Evolutionary conservation across 2,797 vertebrate genomes (phyloP), one percentile per base, ranked within the genome.

Genomic region (Coluber constrictor): DNA sequence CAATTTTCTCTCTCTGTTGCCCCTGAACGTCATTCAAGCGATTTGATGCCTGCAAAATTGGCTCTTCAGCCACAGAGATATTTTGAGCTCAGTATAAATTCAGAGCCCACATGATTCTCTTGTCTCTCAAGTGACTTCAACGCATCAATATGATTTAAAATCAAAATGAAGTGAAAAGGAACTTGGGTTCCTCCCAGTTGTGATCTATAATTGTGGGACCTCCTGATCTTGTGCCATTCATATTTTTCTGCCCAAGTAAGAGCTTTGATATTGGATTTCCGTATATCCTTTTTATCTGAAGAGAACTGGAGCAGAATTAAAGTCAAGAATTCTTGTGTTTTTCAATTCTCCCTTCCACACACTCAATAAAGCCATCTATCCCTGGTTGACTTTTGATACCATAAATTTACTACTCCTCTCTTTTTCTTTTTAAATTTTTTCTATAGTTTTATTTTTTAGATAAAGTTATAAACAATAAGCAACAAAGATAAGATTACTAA

Each of bases 41-140:
- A 93, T 88, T 70, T 70, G 2, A 16, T 89, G 20, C 7, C 2
- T n/a, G 7, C 61, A 90, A 66, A 95, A 86, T 86, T n/a, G 0
- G 0, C 92, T 29, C 94, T 95, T 92, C 93, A 91, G 94, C 92
- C 93, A 92, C 61, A 87, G 94, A 90, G 95, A 97, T 96, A 97
- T 97, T 97, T 96, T 96, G 95, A 97, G 93, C 96, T 15, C 9
- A 66, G 91, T 90, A 66, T 86, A 91, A 88, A 92, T 90, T 86
- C 15, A 86, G 83, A 92, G 54, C 93, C 91, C 93, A 86, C 91
- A 92, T 89, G 90, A 94, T 90, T 92, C 88, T 92, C 90, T 37
- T 60, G 12, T 83, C 70, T 91, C 93, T 91, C 55, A 5, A 43
- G 70, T 88, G 90, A 92, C 90, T 94, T 92, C 66, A 91, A 63